Evolutionary conservation across 2,797 vertebrate species (phyloP).

Genomic region (Scleropages formosus): DNA sequence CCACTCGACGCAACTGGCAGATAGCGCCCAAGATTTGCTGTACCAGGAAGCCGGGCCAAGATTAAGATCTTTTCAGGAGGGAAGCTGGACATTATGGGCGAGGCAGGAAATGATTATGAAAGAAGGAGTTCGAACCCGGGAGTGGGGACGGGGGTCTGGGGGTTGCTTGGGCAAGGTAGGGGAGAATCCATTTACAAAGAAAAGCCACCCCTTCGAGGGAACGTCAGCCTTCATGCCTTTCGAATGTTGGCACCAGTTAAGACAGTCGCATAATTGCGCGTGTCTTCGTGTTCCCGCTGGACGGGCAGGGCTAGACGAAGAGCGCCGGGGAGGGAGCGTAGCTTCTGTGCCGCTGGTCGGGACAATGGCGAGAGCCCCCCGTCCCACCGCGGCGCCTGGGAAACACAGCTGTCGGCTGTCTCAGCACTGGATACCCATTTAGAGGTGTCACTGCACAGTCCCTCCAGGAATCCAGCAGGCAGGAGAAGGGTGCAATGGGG

Average conservation of each 20-base stretch:
- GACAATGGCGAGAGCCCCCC: not conserved
- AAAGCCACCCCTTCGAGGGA: not conserved
- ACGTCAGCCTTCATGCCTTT: conserved; percentile 1
- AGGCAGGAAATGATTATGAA: conserved; percentile 27
- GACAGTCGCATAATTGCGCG: not conserved
- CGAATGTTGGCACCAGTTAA: conserved; percentile 6
- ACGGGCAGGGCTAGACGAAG: not conserved
- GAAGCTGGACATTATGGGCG: conserved; percentile 16
- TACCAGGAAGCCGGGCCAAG: conserved; percentile 6
- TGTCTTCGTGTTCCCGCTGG: not conserved
- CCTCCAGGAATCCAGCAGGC: not conserved
- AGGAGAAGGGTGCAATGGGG: not conserved
- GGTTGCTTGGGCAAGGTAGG: no score
- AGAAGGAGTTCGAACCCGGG: not conserved
- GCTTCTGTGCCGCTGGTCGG: not conserved
- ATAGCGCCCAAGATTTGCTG: not conserved
- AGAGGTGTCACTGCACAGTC: conserved; percentile 12
- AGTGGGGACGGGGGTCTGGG: not conserved
- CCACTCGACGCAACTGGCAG: conserved; percentile 1
- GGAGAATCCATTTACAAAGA: not conserved
- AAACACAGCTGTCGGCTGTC: conserved; percentile 16
- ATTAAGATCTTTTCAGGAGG: conserved; percentile 18
- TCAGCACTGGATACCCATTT: conserved; percentile 5
- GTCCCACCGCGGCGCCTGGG: not conserved
- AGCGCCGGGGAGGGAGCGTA: not conserved